Evolutionary conservation across 2,113 vertebrate genomes (phyloP), one percentile per base, ranked within the genome.

Genomic region (Tragulus kanchil): DNA sequence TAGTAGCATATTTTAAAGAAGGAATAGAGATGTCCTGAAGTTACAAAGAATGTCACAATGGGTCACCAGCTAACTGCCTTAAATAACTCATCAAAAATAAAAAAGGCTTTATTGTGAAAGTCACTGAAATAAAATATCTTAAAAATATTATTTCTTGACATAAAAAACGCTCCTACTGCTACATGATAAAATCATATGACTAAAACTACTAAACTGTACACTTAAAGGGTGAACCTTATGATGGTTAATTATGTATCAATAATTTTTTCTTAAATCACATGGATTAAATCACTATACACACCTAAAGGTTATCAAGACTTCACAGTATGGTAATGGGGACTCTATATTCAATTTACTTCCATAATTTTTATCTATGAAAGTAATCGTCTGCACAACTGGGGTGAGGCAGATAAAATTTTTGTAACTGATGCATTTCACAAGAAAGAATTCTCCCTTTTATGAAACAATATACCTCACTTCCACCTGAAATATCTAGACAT

Each of bases 1-100:
- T 79, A 67, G 26, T 17, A 81, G 17, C 62, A 23, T 67, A 91
- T 62, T 89, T 95, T 86, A 86, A 92, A 73, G 69, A 93, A 89
- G 48, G 3, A 94, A 93, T 94, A 84, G 10, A 52, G 4, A 3
- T 67, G 4, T 62, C 59, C 75, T 89, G 48, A 71, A 83, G 64
- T 58, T 87, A 87, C 54, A 82, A 73, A 48, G 25, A 86, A 54
- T 42, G 78, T 62, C 73, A 78, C 31, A 93, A 17, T 58, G 11
- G 7, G 3, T 25, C 78, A 15, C 54, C 83, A 93, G 42, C 81
- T 45, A 65, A 81, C n/a, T 12, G 89, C 19, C 16, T 45, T 89
- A 94, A 28, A 52, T 26, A 48, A 42, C 5, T 16, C 50, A 78
- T 26, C 23, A 79, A 52, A 64, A 59, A 16, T 36, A 50, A 45